Evolutionary conservation across 2,797 vertebrate species (phyloP).

Genomic region (Setipinna tenuifilis): DNA sequence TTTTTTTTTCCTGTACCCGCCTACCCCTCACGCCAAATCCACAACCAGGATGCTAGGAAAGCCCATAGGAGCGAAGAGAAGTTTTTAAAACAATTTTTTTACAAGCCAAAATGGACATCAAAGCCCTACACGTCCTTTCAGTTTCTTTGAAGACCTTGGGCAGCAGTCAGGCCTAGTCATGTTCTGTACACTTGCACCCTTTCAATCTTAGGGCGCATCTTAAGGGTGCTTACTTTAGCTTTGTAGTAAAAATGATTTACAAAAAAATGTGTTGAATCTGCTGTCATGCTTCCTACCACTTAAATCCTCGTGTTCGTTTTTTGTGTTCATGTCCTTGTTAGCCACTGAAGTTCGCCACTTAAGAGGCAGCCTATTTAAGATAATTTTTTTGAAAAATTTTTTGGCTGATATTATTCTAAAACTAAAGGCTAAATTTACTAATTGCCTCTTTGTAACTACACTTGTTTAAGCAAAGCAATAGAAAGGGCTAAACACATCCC

Average conservation of each 20-base stretch:
- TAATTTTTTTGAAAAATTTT: background rate
- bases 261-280: background rate
- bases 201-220: background rate
- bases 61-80: background rate
- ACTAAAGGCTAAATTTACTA: background rate
- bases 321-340: background rate
- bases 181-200: background rate
- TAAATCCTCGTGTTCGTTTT: background rate
- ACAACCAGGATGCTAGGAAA: background rate
- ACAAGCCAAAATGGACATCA: background rate
- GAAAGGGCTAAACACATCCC: background rate
- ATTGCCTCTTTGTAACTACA: background rate
- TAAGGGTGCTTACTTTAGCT: background rate
- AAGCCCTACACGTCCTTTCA: background rate
- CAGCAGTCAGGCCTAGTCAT: background rate
- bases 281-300: background rate
- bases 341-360: background rate
- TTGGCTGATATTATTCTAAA: background rate
- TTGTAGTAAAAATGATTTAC: background rate
- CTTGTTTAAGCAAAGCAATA: background rate
- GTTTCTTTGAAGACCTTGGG: background rate
- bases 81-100: background rate
- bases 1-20: conserved; percentile 4
- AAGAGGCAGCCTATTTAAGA: background rate
- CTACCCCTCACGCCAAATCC: background rate